Conservation (phyloP, 1,140 invertebrate genomes). For the Bombus impatiens region DNA sequence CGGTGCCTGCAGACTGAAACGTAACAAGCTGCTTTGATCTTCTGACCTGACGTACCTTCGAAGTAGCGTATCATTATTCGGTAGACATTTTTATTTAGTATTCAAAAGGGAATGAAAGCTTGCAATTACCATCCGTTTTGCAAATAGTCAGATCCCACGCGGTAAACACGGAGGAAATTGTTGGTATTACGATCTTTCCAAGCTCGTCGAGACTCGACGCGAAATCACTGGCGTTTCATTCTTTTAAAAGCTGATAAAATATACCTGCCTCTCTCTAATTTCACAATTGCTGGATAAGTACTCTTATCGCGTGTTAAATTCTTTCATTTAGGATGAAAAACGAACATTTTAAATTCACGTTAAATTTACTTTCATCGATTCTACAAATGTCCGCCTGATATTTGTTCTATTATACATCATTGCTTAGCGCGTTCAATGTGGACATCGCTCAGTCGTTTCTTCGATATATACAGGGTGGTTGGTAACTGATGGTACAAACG, state of each 20-base stretch:
- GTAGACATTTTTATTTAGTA: conserved; percentile 52
- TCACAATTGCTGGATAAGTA: not conserved
- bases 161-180: conserved; percentile 11
- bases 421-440: too few species aligned
- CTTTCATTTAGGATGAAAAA: too few species aligned
- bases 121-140: conserved; percentile 47
- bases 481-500: too few species aligned
- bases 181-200: not conserved
- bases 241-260: not conserved
- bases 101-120: conserved; percentile 17
- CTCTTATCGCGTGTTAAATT: too few species aligned
- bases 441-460: too few species aligned
- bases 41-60: conserved; percentile 42
- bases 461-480: too few species aligned
- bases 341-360: too few species aligned
- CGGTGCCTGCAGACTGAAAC: conserved; percentile 48
- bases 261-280: not conserved
- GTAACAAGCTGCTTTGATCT: conserved; percentile 58
- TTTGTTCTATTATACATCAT: too few species aligned
- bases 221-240: not conserved
- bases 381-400: too few species aligned
- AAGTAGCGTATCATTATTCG: conserved; percentile 51
- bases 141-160: not conserved
- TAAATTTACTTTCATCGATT: too few species aligned
- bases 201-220: not conserved